Conservation (phyloP, 2,888 invertebrate genomes). For the Ennomos erosarius region DNA sequence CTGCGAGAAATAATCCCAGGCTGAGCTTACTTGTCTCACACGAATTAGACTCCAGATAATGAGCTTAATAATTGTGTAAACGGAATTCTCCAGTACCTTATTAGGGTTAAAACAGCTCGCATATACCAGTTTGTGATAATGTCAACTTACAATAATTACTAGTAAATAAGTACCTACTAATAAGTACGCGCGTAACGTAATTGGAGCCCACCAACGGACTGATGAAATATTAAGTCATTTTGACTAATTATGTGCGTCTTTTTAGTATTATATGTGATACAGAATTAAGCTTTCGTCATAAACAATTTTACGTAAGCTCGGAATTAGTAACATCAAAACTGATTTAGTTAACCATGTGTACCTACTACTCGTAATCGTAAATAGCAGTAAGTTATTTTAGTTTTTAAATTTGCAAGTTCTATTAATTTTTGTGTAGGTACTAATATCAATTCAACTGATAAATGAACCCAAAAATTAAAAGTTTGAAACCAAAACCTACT, state of each 20-base stretch:
- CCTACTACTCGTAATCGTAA: too few species aligned
- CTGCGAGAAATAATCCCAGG: slow-evolving; percentile 46
- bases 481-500: too few species aligned
- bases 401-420: too few species aligned
- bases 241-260: slow-evolving; percentile 27
- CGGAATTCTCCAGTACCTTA: slow-evolving; percentile 61
- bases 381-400: too few species aligned
- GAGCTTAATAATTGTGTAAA: slow-evolving; percentile 69
- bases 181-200: slow-evolving; percentile 31
- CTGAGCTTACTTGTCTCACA: slow-evolving; percentile 75
- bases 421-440: too few species aligned
- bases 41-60: slow-evolving; percentile 69
- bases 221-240: slow-evolving; percentile 39
- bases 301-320: slow-evolving; percentile 7
- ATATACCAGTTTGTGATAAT: slow-evolving; percentile 52
- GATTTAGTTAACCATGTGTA: too few species aligned
- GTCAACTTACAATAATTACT: slow-evolving; percentile 51
- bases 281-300: slow-evolving; percentile 11
- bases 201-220: slow-evolving; percentile 27
- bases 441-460: too few species aligned
- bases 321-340: not conserved
- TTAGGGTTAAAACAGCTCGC: slow-evolving; percentile 43
- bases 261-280: slow-evolving; percentile 5
- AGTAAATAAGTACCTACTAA: slow-evolving; percentile 48
- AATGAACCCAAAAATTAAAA: too few species aligned